Percentiles rank a stretch among this genome's conserved stretches.
Conservation (phyloP, 2,113 vertebrate species). For the Eurypyga helias region DNA sequence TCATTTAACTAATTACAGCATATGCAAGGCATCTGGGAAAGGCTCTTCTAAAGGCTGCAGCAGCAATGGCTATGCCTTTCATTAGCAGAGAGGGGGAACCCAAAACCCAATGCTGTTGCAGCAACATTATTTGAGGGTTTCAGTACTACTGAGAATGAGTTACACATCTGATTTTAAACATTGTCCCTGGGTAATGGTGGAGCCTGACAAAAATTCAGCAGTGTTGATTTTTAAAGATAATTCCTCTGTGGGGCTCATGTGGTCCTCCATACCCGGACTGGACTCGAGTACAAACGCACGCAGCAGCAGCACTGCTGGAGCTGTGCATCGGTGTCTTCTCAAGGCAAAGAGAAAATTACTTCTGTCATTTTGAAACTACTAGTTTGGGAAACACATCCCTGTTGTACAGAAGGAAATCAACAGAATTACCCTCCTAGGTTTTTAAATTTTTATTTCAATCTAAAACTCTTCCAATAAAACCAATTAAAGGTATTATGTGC, state of each 20-base stretch:
- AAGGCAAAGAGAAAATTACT: neutral
- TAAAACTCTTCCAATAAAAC: neutral
- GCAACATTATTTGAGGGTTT: neutral
- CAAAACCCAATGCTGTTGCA: neutral
- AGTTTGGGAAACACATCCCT: neutral
- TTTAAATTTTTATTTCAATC: neutral
- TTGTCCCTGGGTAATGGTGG: neutral
- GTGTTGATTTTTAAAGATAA: neutral
- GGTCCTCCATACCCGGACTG: neutral
- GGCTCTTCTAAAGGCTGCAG: neutral
- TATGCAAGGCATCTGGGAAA: neutral
- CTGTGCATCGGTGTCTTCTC: neutral
- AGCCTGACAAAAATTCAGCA: neutral
- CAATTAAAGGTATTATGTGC: neutral
- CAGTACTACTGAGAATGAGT: neutral
- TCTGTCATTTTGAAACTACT: neutral
- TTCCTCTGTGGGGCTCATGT: neutral
- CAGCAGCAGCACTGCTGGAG: neutral
- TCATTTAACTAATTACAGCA: neutral
- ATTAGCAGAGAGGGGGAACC: neutral
- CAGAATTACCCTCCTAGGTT: neutral
- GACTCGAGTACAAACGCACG: neutral
- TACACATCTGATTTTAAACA: neutral
- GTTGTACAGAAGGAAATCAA: neutral
- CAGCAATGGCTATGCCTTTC: neutral